Base-by-base conservation (phyloP, 1,140 invertebrate genomes). In the Dendroctonus ponderosae region DNA sequence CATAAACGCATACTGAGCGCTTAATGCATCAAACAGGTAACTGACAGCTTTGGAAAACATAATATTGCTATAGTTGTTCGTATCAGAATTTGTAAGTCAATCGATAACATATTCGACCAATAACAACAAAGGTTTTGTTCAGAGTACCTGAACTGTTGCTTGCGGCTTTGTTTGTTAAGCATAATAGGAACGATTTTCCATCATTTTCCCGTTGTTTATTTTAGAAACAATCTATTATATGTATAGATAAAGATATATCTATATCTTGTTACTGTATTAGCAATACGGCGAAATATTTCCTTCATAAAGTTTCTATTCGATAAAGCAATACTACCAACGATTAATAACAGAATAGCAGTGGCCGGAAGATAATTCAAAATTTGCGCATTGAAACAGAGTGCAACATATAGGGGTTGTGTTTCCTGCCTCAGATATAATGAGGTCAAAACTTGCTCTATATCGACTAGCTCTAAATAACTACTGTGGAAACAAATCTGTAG, bases 21-120 rank as follows among this genome's bases (percentile, higher is more conserved):
- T 11, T 11, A 46, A 46, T 46, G 44, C 44, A 46, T 46, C 44
- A 12, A 46, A 46, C 44, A 9, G 12, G 9, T 46, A 46, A 46
- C 44, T 46, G 9, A 46, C 44, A 46, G 12, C 50, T 6, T n/a
- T 26, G 38, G 9, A 52, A 11, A 52, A 14, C 50, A 52, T 26
- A 52, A 14, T 52, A 26, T 52, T 52, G 50, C 50, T 48, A n/a
- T 52, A 52, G 12, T 7, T 12, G 5, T 11, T 3, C 12, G 9
- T 46, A 46, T 12, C 14, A 14, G 50, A 52, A 52, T 12, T 52
- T 5, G 14, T 52, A 9, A 26, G n/a, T 52, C 9, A 52, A 52
- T 52, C 50, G 50, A 52, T 52, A 52, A 52, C 37, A 52, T 52
- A 52, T 52, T 52, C 50, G 50, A 52, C 50, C 50, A 15, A 52